Conservation (phyloP, 2,888 invertebrate genomes). For the Uloborus plumipes region DNA sequence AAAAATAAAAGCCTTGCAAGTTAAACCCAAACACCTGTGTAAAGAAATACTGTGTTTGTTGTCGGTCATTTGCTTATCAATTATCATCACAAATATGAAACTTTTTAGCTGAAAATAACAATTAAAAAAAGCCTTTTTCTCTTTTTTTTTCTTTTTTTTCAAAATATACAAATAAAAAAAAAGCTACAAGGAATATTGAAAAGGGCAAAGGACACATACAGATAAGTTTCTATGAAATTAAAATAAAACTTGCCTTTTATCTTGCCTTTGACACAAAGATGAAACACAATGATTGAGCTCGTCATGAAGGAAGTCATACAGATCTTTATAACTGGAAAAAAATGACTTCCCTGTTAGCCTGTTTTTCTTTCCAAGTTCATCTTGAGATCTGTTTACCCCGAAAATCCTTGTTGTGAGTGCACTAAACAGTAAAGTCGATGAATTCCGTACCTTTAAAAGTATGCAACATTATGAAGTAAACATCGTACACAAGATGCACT, state of each 20-base stretch:
- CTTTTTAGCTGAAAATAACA: too few relatives aligned
- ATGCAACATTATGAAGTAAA: neutral
- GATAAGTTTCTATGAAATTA: neutral
- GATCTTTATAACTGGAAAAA: slow-evolving; percentile 80
- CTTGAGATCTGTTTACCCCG: slow-evolving; percentile 79
- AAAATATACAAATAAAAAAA: too few relatives aligned
- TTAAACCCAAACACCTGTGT: too few relatives aligned
- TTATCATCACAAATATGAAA: too few relatives aligned
- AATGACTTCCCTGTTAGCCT: slow-evolving; percentile 78
- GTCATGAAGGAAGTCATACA: slow-evolving; percentile 76
- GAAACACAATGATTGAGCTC: slow-evolving; percentile 71
- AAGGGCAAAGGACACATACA: too few relatives aligned
- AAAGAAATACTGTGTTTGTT: too few relatives aligned
- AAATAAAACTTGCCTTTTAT: neutral
- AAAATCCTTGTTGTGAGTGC: slow-evolving; percentile 87
- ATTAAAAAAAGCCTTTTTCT: too few relatives aligned
- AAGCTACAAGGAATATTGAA: too few relatives aligned
- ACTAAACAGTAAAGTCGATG: slow-evolving; percentile 86
- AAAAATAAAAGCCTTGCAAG: too few relatives aligned
- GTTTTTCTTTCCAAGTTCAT: slow-evolving; percentile 72
- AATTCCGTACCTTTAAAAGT: slow-evolving; percentile 77
- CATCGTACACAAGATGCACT: too few relatives aligned
- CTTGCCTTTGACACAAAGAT: neutral
- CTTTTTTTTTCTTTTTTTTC: too few relatives aligned
- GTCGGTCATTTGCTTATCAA: too few relatives aligned